Base-by-base conservation (phyloP, 2,888 invertebrate species). In the Ametastegia equiseti region DNA sequence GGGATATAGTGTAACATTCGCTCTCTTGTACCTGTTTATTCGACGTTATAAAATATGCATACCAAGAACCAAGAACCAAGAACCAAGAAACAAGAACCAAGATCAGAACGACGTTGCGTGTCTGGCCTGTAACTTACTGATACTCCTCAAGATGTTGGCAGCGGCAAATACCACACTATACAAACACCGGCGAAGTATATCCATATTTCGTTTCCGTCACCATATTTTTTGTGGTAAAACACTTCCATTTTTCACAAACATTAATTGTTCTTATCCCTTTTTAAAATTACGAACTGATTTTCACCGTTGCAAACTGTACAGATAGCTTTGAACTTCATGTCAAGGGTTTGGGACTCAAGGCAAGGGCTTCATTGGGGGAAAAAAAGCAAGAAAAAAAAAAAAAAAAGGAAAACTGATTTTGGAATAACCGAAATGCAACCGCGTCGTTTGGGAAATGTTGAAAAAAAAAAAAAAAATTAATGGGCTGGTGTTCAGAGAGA, bases 111-210 rank as follows among this genome's bases (percentile, higher is more conserved):
- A 54, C n/a, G 11, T 9, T 19, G 9, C 1, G 3, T 47, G 71
- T 30, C 42, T 45, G 42, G 33, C 39, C 30, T 23, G 80, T 81
- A 83, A 89, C 89, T 89, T 88, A 89, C 90, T 89, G 86, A 90
- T 88, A 83, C 85, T 88, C 84, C 87, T 87, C 78, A 90, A 84
- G 82, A 89, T 84, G 84, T 87, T 83, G 83, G 85, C 84, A 83
- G 86, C 86, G 81, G 87, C 85, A 82, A 88, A 84, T 78, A 89
- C 84, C 82, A 89, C 84, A 86, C 87, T 87, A 86, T 84, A 86
- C 80, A 89, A 86, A 84, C 86, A 88, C 80, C 86, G 89, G 85
- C 85, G 89, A 84, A 89, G 84, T 82, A 85, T 84, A 83, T 89
- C 90, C 89, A 89, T 89, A 85, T 84, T 84, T 84, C 82, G 80